A percentile compares a stretch with the other conserved stretches of the same genome.
phyloP scores from a whole-genome alignment of 2,888 invertebrate genomes.

The Stramonita haemastoma region DNA sequence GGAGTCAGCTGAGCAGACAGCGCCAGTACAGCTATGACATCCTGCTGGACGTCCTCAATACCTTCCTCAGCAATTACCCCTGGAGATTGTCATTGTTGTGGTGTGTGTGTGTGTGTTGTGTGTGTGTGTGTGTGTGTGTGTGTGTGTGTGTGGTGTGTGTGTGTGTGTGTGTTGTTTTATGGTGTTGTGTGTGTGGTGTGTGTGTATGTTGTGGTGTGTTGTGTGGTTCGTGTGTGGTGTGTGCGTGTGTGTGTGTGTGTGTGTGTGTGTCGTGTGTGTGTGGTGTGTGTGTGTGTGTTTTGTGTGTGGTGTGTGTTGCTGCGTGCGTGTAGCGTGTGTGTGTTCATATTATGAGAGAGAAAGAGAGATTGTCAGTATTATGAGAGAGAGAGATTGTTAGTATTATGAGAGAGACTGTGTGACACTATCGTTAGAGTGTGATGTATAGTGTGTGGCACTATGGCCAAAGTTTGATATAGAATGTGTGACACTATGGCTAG shows the following conservation, averaged over 20 bases:
- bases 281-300: not conserved
- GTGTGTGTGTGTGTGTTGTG: not conserved
- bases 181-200: not conserved
- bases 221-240: not conserved
- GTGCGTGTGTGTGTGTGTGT: not conserved
- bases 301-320: not conserved
- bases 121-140: not conserved
- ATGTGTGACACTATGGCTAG: too few species aligned
- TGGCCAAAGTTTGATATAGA: too few species aligned
- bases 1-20: conserved; percentile 23
- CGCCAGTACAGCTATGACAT: conserved; percentile 30
- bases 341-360: too few species aligned
- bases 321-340: not conserved
- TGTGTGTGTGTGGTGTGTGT: not conserved
- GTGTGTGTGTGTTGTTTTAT: too few species aligned
- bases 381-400: too few species aligned
- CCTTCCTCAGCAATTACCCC: conserved; percentile 4
- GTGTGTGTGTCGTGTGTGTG: not conserved
- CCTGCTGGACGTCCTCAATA: conserved; percentile 12
- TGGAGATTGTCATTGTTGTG: conserved; percentile 30
- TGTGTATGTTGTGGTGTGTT: not conserved
- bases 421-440: too few species aligned
- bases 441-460: too few species aligned
- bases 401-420: too few species aligned
- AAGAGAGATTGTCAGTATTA: too few species aligned